phyloP scores from a whole-genome alignment of 2,113 vertebrate species.

The Thomomys bottae region DNA sequence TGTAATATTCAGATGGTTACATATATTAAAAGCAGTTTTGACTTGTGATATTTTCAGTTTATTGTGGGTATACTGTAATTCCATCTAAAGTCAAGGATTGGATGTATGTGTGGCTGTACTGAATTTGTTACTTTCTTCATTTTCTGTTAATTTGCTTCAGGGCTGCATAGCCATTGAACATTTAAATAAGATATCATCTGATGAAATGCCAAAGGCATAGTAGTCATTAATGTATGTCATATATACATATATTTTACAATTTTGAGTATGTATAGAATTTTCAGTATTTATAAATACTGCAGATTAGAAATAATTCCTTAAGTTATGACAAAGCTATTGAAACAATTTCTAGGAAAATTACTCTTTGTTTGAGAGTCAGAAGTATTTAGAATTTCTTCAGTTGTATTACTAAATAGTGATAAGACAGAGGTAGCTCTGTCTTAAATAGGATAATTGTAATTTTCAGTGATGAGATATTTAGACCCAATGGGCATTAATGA shows the following conservation, averaged over 20 bases:
- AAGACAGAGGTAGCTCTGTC: not conserved
- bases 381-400: not conserved
- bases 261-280: constrained; percentile 30
- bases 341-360: not conserved
- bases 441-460: constrained; percentile 45
- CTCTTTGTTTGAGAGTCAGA: constrained; percentile 25
- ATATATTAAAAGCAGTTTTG: not conserved
- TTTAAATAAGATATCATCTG: not conserved
- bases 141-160: not conserved
- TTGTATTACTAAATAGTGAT: constrained; percentile 33
- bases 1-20: not conserved
- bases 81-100: not conserved
- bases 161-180: not conserved
- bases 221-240: not conserved
- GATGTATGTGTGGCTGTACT: not conserved
- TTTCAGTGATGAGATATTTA: constrained; percentile 40
- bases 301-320: not conserved
- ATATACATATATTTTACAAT: not conserved
- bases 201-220: not conserved
- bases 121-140: not conserved
- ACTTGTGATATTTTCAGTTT: not conserved
- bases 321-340: not conserved
- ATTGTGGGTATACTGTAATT: not conserved
- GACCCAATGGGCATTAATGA: constrained; percentile 61
- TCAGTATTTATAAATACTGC: not conserved